Percentiles rank a stretch among this genome's conserved stretches.
Conservation (phyloP, 1,140 invertebrate species). For the Leptopilina clavipes region DNA sequence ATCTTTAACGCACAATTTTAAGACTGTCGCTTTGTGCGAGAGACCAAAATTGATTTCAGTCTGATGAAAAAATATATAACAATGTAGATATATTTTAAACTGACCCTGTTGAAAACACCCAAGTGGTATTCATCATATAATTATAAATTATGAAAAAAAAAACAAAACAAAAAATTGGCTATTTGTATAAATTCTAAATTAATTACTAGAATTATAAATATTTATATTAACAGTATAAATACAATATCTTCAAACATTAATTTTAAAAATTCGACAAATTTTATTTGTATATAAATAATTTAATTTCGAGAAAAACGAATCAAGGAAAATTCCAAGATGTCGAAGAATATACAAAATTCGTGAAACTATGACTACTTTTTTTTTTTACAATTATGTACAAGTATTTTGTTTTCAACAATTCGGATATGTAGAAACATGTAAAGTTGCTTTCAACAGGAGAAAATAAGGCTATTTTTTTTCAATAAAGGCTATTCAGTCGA, state of each 20-base stretch:
- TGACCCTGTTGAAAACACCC: slow-evolving; percentile 13
- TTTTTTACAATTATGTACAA: background rate
- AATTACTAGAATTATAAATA: background rate
- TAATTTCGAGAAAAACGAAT: background rate
- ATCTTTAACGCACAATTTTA: background rate
- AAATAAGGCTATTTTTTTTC: background rate
- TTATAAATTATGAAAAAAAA: too few species aligned
- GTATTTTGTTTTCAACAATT: background rate
- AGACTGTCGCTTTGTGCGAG: slow-evolving; percentile 14
- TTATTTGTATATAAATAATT: too few species aligned
- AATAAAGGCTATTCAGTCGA: slow-evolving; percentile 30
- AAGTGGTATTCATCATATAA: background rate
- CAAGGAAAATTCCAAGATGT: background rate
- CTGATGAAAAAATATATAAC: background rate
- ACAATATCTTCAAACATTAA: slow-evolving; percentile 14
- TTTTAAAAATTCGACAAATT: background rate
- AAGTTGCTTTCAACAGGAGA: slow-evolving; percentile 25
- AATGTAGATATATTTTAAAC: background rate
- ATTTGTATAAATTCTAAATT: background rate
- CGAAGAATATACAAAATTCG: background rate
- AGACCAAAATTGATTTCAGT: background rate
- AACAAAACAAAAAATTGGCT: too few species aligned
- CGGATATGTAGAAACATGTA: background rate
- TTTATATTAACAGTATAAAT: background rate
- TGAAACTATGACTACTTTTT: background rate